Evolutionary conservation across 2,888 invertebrate genomes (phyloP), one percentile per base, ranked within the genome.

Genomic region (Caenorhabditis sulstoni): DNA sequence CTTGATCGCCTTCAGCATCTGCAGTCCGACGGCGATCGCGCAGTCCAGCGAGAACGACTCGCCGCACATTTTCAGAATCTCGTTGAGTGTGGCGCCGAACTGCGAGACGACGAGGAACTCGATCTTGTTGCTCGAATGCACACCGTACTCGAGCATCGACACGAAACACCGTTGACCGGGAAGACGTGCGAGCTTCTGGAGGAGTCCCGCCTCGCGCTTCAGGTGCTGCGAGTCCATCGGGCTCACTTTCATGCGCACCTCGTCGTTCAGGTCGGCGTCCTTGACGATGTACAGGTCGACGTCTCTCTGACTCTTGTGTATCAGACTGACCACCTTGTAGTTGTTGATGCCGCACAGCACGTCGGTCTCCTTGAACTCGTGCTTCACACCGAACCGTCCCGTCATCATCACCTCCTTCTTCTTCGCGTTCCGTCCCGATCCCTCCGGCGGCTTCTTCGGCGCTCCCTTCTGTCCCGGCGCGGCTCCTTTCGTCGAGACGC

Each of bases 1-100:
- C 44, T 45, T 18, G 14, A 66, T 53, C 20, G 55, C 55, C 58
- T 58, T 29, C n/a, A 49, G 12, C 18, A 49, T 49, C n/a, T 49
- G 49, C 5, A 41, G 41, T 3, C 41, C 41, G 41, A 41, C 41
- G 14, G 11, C 41, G 41, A 41, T 8, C 11, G 41, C 41, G 14
- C 41, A 41, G 41, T 41, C 41, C 7, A 41, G 41, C 3, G 41
- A 8, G 41, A 41, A 41, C 41, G 41, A 41, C 12, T 11, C 41
- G 41, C 41, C 41, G 14, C 14, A 14, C 41, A 41, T 41, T 11
- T 41, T 41, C 41, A 41, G 11, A 14, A 41, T 14, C 41, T 41
- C 41, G 12, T 41, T 11, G 12, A 41, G 41, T 2, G 41, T 41
- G 41, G 41, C 14, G 41, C 41, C 41, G 41, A 41, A 41, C 14